These are phyloP conservation scores for Malurus leucopterus DNA, from an alignment of 2,797 vertebrate species.

Conservation along the genomic window DNA sequence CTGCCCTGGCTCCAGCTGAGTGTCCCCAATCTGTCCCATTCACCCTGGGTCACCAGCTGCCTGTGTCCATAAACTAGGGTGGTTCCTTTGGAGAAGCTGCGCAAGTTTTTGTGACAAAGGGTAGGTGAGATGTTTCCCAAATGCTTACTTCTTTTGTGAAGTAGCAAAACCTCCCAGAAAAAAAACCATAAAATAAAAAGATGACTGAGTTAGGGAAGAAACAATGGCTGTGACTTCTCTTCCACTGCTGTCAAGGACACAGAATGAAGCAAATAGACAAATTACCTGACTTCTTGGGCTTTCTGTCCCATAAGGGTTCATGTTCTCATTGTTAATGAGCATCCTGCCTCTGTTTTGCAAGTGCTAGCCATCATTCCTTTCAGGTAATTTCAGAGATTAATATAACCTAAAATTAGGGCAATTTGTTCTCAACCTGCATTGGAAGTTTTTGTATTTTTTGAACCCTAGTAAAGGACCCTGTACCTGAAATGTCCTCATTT, in stretches of 20 bases:
- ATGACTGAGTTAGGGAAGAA: not conserved
- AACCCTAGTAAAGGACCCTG: not conserved
- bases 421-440: not conserved
- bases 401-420: not conserved
- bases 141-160: not conserved
- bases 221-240: not conserved
- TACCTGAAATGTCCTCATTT: not conserved
- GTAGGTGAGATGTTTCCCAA: not conserved
- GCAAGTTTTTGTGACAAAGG: not conserved
- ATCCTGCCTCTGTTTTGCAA: not conserved
- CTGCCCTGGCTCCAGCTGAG: not conserved
- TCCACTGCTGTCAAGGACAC: not conserved
- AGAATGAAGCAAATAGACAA: not conserved
- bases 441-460: not conserved
- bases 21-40: not conserved
- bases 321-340: not conserved
- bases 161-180: not conserved
- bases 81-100: not conserved
- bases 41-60: not conserved
- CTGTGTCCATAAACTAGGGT: not conserved
- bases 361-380: not conserved
- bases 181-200: not conserved
- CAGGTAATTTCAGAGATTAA: not conserved
- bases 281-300: not conserved
- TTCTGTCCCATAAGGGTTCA: not conserved